phyloP scores from a whole-genome alignment of 2,888 invertebrate genomes.

The Aleiodes leptofemur region DNA sequence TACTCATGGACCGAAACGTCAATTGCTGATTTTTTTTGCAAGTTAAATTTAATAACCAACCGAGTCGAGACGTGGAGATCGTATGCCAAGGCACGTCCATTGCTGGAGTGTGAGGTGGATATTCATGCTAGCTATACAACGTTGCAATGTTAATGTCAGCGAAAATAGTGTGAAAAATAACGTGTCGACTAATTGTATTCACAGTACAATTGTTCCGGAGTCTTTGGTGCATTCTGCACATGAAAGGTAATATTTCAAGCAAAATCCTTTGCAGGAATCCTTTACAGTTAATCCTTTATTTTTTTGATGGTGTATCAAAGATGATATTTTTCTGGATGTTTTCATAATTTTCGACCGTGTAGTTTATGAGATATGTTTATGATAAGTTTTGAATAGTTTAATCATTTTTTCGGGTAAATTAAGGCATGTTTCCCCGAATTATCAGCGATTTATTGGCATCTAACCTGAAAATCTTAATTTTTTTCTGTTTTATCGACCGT shows the following conservation, averaged over 20 bases:
- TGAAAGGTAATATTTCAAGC: slow-evolving; percentile 60
- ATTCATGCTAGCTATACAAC: slow-evolving; percentile 62
- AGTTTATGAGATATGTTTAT: too few species aligned
- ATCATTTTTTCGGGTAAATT: too few species aligned
- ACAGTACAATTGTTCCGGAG: slow-evolving; percentile 61
- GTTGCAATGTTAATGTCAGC: slow-evolving; percentile 63
- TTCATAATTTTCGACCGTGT: too few species aligned
- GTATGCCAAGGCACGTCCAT: slow-evolving; percentile 72
- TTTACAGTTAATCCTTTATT: too few species aligned
- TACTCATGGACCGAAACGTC: slow-evolving; percentile 23
- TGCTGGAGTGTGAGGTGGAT: slow-evolving; percentile 63
- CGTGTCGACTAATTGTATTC: slow-evolving; percentile 69
- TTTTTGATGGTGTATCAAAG: too few species aligned
- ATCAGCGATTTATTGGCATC: too few species aligned
- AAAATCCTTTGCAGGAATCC: not conserved
- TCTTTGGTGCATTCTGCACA: slow-evolving; percentile 50
- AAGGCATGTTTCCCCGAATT: too few species aligned
- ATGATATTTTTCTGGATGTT: too few species aligned
- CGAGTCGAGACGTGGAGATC: slow-evolving; percentile 70
- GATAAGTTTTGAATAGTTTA: too few species aligned
- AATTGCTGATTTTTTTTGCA: slow-evolving; percentile 30
- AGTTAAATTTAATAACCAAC: slow-evolving; percentile 49
- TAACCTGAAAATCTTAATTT: too few species aligned
- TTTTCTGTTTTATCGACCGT: too few species aligned
- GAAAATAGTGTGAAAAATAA: slow-evolving; percentile 60